Evolutionary conservation across 23 tunicate species (phyloP), one percentile per base, ranked within the genome.

Genomic region (Trididemnum clinides): DNA sequence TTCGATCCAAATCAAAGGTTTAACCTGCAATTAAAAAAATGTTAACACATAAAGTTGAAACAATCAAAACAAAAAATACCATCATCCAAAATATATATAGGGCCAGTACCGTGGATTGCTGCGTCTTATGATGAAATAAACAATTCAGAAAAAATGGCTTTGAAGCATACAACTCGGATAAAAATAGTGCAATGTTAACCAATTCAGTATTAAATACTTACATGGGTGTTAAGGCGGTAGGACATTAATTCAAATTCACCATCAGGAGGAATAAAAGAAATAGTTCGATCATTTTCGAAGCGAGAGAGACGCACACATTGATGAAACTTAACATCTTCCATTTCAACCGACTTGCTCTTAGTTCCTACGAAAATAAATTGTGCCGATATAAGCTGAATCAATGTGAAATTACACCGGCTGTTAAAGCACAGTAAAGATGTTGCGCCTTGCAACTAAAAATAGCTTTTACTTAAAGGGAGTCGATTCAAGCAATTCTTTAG

Each of bases 241-340:
- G 92, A 86, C 99, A 95, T 95, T 54, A 95, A 84, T 57, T 95
- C 99, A 71, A 95, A 95, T 64, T 95, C 99, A 33, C 99, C 99
- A 79, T 95, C 99, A 1, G 99, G 99, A 12, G 99, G 99, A 34
- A 95, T 95, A 49, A 95, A 95, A 38, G 99, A 95, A 29, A 95
- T 95, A 2, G 99, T 95, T 70, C 99, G 77, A 35, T 95, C 99
- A 80, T 95, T 95, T 63, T 95, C 99, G 51, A 95, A 95, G 30
- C 99, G 83, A 0, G 99, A 95, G 20, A 95, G 62, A 2, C 99
- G 85, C 0, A 95, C 99, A 34, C 99, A 95, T 62, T 95, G 99
- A 78, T 95, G 99, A 86, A 95, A 95, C 69, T 95, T 95, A 19
- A 95, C 96, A 59, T 95, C 99, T 71, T 95, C 99, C 92, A 95